These are phyloP conservation scores for Zalophus californianus DNA, from an alignment of 2,797 vertebrate genomes.

Conservation along the genomic window DNA sequence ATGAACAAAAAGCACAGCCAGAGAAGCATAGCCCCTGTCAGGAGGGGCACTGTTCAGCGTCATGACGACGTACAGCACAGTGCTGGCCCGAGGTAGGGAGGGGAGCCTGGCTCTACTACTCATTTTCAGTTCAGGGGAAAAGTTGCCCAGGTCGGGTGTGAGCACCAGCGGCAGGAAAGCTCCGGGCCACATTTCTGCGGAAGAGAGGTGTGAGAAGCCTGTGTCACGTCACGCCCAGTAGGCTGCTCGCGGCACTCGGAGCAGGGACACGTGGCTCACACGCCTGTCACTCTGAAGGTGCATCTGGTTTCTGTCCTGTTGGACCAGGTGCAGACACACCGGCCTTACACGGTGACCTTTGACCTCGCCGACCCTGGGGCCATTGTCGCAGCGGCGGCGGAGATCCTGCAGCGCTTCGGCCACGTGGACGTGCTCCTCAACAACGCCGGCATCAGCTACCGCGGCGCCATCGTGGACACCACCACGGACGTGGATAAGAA, in stretches of 20 bases:
- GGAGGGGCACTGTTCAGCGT: neutral
- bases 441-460: conserved; percentile 97
- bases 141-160: neutral
- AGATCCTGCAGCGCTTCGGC: conserved; percentile 93
- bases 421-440: conserved; percentile 96
- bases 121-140: neutral
- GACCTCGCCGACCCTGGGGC: conserved; percentile 91
- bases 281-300: neutral
- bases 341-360: conserved; percentile 91
- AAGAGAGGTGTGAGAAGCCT: neutral
- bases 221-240: neutral
- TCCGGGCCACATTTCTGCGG: neutral
- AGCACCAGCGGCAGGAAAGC: neutral
- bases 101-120: neutral
- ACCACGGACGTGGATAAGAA: conserved; percentile 92
- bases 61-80: neutral
- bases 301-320: conserved; percentile 12
- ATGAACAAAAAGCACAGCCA: neutral
- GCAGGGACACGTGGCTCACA: fast-evolving
- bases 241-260: neutral
- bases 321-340: conserved; percentile 85
- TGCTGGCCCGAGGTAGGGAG: neutral
- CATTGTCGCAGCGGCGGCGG: conserved; percentile 89
- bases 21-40: neutral
- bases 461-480: conserved; percentile 93